A percentile compares a stretch with the other conserved stretches of the same genome.
Evolutionary conservation across 2,113 vertebrate species (phyloP).

Genomic region (Aptenodytes patagonicus): DNA sequence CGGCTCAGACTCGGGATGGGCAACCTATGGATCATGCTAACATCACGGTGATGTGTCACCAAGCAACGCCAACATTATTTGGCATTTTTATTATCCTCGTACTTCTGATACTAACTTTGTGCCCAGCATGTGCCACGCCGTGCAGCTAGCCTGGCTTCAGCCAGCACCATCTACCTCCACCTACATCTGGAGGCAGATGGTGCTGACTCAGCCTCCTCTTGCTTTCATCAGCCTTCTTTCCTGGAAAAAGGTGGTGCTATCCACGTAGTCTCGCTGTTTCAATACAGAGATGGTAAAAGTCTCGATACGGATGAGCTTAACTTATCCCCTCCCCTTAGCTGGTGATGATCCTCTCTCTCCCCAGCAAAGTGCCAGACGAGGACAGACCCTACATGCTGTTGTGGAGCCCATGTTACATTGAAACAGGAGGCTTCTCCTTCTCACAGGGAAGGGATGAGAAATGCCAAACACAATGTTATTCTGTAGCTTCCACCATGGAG

Average conservation of each 20-base stretch:
- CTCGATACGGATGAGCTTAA: background rate
- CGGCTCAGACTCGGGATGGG: background rate
- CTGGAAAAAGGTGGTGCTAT: background rate
- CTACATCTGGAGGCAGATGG: background rate
- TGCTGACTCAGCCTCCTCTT: background rate
- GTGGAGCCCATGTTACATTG: rapidly evolving
- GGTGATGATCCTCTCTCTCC: background rate
- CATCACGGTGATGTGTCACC: background rate
- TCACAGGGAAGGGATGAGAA: background rate
- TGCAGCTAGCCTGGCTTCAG: background rate
- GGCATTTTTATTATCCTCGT: rapidly evolving
- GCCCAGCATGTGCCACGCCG: rapidly evolving
- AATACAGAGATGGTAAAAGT: rapidly evolving
- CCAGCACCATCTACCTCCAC: background rate
- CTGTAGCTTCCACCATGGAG: background rate
- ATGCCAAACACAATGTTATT: background rate
- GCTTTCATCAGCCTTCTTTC: background rate
- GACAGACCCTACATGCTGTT: rapidly evolving
- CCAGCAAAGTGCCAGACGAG: rapidly evolving
- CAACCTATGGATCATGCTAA: background rate
- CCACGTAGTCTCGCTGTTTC: rapidly evolving
- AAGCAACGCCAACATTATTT: rapidly evolving
- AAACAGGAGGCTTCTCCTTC: background rate
- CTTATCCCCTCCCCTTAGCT: background rate
- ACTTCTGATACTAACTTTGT: rapidly evolving